phyloP scores from a whole-genome alignment of 2,888 invertebrate genomes.

The Axea sp. region DNA sequence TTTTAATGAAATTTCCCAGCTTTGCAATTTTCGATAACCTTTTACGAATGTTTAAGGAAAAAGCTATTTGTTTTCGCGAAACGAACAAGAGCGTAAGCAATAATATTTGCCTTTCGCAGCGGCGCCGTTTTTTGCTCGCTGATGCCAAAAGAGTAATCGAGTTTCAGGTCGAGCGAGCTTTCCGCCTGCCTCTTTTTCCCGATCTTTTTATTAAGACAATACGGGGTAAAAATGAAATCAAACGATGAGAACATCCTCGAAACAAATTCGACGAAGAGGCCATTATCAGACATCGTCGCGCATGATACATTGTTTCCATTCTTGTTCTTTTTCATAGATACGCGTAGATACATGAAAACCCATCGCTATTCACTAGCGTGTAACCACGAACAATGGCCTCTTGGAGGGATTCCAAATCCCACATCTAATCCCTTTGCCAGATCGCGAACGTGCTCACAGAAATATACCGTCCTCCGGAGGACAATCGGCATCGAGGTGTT shows the following conservation, averaged over 20 bases:
- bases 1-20: conserved; percentile 42
- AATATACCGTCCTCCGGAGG: conserved; percentile 58
- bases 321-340: conserved; percentile 39
- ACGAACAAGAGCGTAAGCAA: conserved; percentile 25
- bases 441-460: conserved; percentile 60
- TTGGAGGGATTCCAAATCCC: conserved; percentile 66
- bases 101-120: conserved; percentile 33
- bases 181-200: background rate
- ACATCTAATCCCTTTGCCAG: conserved; percentile 62
- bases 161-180: conserved; percentile 9
- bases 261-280: conserved; percentile 57
- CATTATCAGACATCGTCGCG: conserved; percentile 42
- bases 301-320: conserved; percentile 53
- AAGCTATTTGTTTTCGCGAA: conserved; percentile 23
- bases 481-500: conserved; percentile 58
- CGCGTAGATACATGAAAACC: conserved; percentile 54
- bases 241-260: conserved; percentile 58
- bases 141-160: conserved; percentile 29
- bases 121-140: conserved; percentile 22
- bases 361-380: conserved; percentile 55
- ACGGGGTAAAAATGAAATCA: conserved; percentile 64
- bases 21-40: conserved; percentile 14
- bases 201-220: conserved; percentile 43
- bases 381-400: conserved; percentile 65
- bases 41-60: conserved; percentile 18